Evolutionary conservation across 2,113 vertebrate genomes (phyloP).

Genomic region (Prionailurus viverrinus): DNA sequence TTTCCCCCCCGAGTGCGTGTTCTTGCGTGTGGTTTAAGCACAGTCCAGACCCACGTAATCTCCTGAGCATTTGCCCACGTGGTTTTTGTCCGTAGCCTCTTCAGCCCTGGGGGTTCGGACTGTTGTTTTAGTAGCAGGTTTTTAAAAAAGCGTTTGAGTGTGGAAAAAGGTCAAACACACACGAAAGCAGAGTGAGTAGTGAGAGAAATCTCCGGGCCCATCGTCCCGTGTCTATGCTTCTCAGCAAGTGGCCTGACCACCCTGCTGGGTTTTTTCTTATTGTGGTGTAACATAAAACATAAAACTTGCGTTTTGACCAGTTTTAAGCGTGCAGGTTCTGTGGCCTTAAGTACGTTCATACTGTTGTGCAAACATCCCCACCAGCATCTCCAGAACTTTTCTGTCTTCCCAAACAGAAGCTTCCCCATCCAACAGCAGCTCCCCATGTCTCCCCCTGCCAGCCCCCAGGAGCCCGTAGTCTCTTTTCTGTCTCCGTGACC

Average conservation of each 20-base stretch:
- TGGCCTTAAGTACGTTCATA: accelerated
- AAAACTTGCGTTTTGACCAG: not conserved
- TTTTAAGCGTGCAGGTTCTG: not conserved
- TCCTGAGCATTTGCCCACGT: not conserved
- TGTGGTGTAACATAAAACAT: not conserved
- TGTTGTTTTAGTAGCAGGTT: not conserved
- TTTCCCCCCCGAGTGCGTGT: accelerated
- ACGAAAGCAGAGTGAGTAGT: too few relatives aligned
- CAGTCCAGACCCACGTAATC: not conserved
- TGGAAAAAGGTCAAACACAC: not conserved
- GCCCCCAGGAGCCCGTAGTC: not conserved
- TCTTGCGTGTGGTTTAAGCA: not conserved
- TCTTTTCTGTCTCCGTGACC: not conserved
- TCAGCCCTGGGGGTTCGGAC: not conserved
- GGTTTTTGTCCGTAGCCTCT: not conserved
- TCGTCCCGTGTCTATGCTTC: not conserved
- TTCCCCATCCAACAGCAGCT: not conserved
- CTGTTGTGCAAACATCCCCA: not conserved
- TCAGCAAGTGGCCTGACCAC: not conserved
- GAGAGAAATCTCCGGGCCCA: not conserved
- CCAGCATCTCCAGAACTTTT: not conserved
- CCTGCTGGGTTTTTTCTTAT: not conserved
- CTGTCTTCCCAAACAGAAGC: not conserved
- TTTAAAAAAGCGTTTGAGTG: not conserved
- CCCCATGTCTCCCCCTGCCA: too few relatives aligned